Evolutionary conservation across 1,140 invertebrate species (phyloP), one percentile per base, ranked within the genome.

Genomic region (Melanaphis sacchari): DNA sequence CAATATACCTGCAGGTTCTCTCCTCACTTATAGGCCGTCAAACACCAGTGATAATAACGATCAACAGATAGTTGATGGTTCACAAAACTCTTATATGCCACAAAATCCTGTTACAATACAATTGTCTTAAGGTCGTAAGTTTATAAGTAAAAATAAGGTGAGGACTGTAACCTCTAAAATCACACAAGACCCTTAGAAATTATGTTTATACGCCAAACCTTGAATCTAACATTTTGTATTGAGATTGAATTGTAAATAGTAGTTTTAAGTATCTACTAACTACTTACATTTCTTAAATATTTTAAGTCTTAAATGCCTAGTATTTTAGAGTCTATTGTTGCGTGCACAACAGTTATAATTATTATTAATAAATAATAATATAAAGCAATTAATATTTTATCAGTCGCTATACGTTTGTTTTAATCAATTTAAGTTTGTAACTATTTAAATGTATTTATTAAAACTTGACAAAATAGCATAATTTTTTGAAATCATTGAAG

Each of bases 61-160:
- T 26, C 91, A 85, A 85, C 76, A 49, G n/a, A 54, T 93, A 11
- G 91, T 54, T 18, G 91, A 92, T 54, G 26, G 26, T 26, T 54
- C 91, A 31, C 81, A 52, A 7, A 93, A 93, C 31, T 36, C n/a
- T 52, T 93, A 84, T 40, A 93, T 84, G 36, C 7, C 66, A 40
- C 91, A 93, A 84, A 93, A 49, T 85, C 81, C 91, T 52, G 91
- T 93, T 54, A 31, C 91, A 40, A 93, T 93, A 93, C 81, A 93
- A 85, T 85, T 93, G 26, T 93, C 91, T 49, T 93, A 92, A 92
- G 11, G 36, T 88, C 24, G 21, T 52, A 49, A 88, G 87, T 88
- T 24, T 2, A 40, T 85, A 85, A 9, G 18, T n/a, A 76, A 6
- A n/a, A 6, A 36, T 18, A n/a, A 76, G 11, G 0, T 21, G 5